These are phyloP conservation scores for Apteryx mantelli DNA, from an alignment of 2,113 vertebrate species.

Conservation along the genomic window DNA sequence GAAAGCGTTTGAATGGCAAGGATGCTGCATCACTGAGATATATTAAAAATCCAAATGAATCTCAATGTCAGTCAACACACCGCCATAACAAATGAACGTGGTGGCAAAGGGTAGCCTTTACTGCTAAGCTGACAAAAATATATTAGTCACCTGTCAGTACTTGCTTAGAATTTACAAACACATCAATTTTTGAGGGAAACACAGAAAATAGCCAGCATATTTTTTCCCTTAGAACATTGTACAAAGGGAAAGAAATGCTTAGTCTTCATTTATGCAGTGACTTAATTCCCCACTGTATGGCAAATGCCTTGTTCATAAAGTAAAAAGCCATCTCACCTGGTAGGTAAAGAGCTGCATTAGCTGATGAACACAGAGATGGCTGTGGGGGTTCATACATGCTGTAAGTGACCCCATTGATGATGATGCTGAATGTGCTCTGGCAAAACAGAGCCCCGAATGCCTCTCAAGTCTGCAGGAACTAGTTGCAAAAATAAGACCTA, in stretches of 20 bases:
- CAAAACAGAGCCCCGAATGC: background rate
- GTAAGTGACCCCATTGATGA: background rate
- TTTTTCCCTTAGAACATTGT: background rate
- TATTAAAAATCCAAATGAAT: conserved; percentile 37
- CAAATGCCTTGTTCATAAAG: background rate
- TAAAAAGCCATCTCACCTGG: accelerated
- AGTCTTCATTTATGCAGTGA: background rate
- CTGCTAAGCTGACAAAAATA: conserved; percentile 59
- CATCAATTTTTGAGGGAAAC: conserved; percentile 11
- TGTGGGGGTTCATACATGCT: background rate
- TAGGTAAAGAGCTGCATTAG: background rate
- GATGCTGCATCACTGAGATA: background rate
- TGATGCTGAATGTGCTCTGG: background rate
- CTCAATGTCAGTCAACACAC: conserved; percentile 9
- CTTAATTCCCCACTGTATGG: background rate
- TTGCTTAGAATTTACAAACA: conserved; percentile 52
- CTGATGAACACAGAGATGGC: background rate
- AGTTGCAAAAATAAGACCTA: background rate
- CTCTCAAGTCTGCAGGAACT: accelerated
- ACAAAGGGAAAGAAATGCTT: background rate
- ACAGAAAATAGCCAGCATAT: conserved; percentile 4
- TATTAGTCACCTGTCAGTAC: conserved; percentile 59
- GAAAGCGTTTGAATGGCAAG: background rate
- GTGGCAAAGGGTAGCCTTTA: conserved; percentile 48
- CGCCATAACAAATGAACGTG: conserved; percentile 33